These are phyloP conservation scores for Diadema setosum DNA, from an alignment of 35 echinoderm and acorn worm genomes.

Conservation along the genomic window DNA sequence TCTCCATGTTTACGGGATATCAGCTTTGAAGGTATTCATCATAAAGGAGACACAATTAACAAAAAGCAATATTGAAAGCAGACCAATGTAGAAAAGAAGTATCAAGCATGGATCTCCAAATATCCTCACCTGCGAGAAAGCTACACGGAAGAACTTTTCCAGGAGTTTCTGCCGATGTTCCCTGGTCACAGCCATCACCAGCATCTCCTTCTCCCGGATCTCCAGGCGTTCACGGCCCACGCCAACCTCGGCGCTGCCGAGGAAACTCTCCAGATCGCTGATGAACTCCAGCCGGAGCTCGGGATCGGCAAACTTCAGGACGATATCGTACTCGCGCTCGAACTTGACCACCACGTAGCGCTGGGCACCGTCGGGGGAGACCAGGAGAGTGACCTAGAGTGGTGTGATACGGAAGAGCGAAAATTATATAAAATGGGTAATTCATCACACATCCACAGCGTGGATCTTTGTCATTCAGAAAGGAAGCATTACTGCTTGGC, in stretches of 20 bases:
- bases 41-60: too few species aligned
- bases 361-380: slow-evolving; percentile 64
- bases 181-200: slow-evolving; percentile 79
- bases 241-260: slow-evolving; percentile 75
- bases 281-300: slow-evolving; percentile 73
- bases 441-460: too few species aligned
- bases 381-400: not conserved
- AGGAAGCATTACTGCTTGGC: too few species aligned
- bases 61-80: too few species aligned
- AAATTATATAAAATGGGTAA: too few species aligned
- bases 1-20: too few species aligned
- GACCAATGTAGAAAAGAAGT: too few species aligned
- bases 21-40: too few species aligned
- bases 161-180: slow-evolving; percentile 71
- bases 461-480: too few species aligned
- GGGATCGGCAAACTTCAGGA: slow-evolving; percentile 67
- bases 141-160: slow-evolving; percentile 90
- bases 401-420: too few species aligned
- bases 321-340: slow-evolving; percentile 92
- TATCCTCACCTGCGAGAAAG: slow-evolving; percentile 93
- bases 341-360: slow-evolving; percentile 64
- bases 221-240: slow-evolving; percentile 76
- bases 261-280: slow-evolving; percentile 67
- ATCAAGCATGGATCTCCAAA: too few species aligned
- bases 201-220: slow-evolving; percentile 65